Evolutionary conservation across 1,140 invertebrate species (phyloP), one percentile per base, ranked within the genome.

Genomic region (Sitobion miscanthi): DNA sequence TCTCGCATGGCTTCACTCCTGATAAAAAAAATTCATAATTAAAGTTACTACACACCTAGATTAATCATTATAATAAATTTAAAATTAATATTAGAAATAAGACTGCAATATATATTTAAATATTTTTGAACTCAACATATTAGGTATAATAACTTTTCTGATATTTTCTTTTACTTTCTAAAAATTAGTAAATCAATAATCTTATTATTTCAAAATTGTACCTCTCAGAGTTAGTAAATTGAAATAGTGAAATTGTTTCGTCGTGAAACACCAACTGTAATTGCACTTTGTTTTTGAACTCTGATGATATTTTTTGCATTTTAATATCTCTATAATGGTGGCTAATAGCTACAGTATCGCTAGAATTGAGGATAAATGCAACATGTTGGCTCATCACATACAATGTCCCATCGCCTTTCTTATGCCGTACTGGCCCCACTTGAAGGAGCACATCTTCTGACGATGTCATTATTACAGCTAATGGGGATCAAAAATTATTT

Each of bases 301-400:
- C 99, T 0, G 99, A 98, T 89, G 99, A 99, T 94, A 99, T 99
- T 96, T 99, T 99, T 96, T 99, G 99, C 94, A 97, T 97, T 96
- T 99, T 99, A 94, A 99, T 99, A 95, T 99, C 99, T 87, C 97
- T 97, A 96, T 99, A 99, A 95, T 98, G 97, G 95, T 99, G 98
- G 94, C 98, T 98, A 49, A 99, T 97, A 17, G 97, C 97, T 69
- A 99, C 98, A 5, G 97, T 98, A 94, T 99, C 98, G 94, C 97
- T 96, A 94, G 99, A 98, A 94, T 98, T 97, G 77, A 98, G 96
- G 97, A 99, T 99, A 98, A 98, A 99, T 69, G 98, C 98, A 94
- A 99, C 96, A 94, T 99, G 96, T 95, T 99, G 98, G 94, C 98
- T 98, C 98, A 99, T 99, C 62, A 99, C 96, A 95, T 99, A 99